Evolutionary conservation across 2,113 vertebrate species (phyloP), one percentile per base, ranked within the genome.

Genomic region (Neotragus pygmaeus): DNA sequence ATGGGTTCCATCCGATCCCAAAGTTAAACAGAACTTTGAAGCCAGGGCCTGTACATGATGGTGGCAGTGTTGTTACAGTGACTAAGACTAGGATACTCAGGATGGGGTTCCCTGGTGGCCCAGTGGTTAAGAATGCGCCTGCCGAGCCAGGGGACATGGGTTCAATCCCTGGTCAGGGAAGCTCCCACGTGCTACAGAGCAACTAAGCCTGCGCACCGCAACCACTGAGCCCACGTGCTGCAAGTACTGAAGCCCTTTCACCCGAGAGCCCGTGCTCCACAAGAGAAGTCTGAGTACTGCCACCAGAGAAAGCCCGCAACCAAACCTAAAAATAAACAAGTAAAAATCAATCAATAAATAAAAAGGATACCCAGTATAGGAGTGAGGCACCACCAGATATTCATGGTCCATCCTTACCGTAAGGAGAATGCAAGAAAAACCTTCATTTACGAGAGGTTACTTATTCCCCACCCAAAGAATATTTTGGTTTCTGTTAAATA

Each of bases 401-500:
- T 33, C 45, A 2, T 7, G 53, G 78, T 70, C 55, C 30, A 49
- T 17, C 73, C 43, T 88, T 62, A 15, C 7, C 2, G 0, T 4
- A 16, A 28, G 55, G 16, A 28, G 88, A 73, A 36, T 43, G 1
- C 36, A 53, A 66, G 64, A n/a, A 75, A 60, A 85, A 14, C n/a
- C 33, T 83, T 84, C 60, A 36, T 17, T 82, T 73, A 47, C 57
- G 51, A 60, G 43, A 93, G 33, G 36, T 73, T 57, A 28, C n/a
- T 30, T 57, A 60, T 30, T 45, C 82, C 25, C 23, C 51, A 36
- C 16, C 30, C 30, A 62, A 90, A 70, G 30, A 95, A 51, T n/a
- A 80, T 98, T 97, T 98, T 91, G 87, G 55, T 83, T 53, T 91
- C 6, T 25, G 1, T 89, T 97, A 73, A 75, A 96, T 95, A 12